A percentile compares a stretch with the other conserved stretches of the same genome.
phyloP scores from a whole-genome alignment of 1,140 invertebrate genomes.

The Elymnias hypermnestra region DNA sequence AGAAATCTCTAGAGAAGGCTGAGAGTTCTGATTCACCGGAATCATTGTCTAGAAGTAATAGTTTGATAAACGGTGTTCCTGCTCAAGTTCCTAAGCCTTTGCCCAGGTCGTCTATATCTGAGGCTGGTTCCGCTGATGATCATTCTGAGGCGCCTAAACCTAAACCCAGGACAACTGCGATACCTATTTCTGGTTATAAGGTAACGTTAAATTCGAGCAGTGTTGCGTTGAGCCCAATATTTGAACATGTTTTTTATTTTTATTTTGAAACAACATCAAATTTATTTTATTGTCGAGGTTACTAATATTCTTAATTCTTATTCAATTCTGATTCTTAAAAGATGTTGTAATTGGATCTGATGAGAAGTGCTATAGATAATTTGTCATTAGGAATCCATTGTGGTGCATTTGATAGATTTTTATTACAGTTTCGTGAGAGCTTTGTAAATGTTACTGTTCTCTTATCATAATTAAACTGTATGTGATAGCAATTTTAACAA shows the following conservation, averaged over 20 bases:
- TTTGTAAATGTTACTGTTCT: too few relatives aligned
- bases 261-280: too few relatives aligned
- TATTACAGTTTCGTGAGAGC: too few relatives aligned
- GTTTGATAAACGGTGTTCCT: conserved; percentile 59
- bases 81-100: conserved; percentile 85
- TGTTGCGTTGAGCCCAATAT: neutral
- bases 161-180: conserved; percentile 81
- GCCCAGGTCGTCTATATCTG: conserved; percentile 77
- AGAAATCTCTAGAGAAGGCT: conserved; percentile 35
- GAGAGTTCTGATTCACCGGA: conserved; percentile 48
- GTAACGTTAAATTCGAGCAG: conserved; percentile 55
- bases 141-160: conserved; percentile 79
- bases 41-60: conserved; percentile 54
- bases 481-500: too few relatives aligned
- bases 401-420: too few relatives aligned
- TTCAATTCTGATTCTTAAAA: too few relatives aligned
- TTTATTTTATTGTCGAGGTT: too few relatives aligned
- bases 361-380: too few relatives aligned
- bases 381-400: too few relatives aligned
- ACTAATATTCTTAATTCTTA: too few relatives aligned
- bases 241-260: neutral
- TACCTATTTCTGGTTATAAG: conserved; percentile 81
- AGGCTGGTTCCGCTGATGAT: conserved; percentile 63
- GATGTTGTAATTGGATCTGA: too few relatives aligned
- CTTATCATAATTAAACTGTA: too few relatives aligned